Evolutionary conservation across 2,888 invertebrate species (phyloP), one percentile per base, ranked within the genome.

Genomic region (Malacosoma neustria): DNA sequence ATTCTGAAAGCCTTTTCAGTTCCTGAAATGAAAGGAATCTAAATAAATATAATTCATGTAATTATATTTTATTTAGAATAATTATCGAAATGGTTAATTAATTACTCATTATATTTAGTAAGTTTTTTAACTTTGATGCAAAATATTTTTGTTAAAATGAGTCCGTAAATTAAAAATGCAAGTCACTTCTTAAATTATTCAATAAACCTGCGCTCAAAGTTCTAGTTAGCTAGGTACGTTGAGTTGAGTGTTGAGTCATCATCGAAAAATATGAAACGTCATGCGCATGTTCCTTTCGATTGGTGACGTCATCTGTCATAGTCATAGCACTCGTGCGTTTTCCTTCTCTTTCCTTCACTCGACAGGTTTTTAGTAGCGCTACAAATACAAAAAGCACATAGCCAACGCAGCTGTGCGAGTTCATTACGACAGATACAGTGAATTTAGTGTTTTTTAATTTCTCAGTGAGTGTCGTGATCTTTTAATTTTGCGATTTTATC

Each of bases 21-120:
- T 93, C 93, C 94, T 95, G 79, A 36, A 89, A 89, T 4, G 9
- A 22, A 22, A 22, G 2, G n/a, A n/a, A n/a, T n/a, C n/a, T n/a
- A n/a, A n/a, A n/a, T n/a, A n/a, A n/a, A n/a, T n/a, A n/a, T n/a
- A n/a, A n/a, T n/a, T n/a, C n/a, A n/a, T n/a, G n/a, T n/a, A n/a
- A n/a, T n/a, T n/a, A n/a, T n/a, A n/a, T n/a, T n/a, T n/a, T n/a
- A n/a, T n/a, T n/a, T n/a, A n/a, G n/a, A n/a, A n/a, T n/a, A n/a
- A n/a, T n/a, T n/a, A n/a, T n/a, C n/a, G n/a, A n/a, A n/a, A n/a
- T n/a, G n/a, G n/a, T n/a, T n/a, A n/a, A n/a, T n/a, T n/a, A n/a
- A n/a, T n/a, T n/a, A n/a, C n/a, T n/a, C n/a, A n/a, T n/a, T n/a
- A n/a, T n/a, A n/a, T n/a, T n/a, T n/a, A n/a, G n/a, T n/a, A n/a